Evolutionary conservation across 1,140 invertebrate genomes (phyloP), one percentile per base, ranked within the genome.

Genomic region (Macrobrachium nipponense): DNA sequence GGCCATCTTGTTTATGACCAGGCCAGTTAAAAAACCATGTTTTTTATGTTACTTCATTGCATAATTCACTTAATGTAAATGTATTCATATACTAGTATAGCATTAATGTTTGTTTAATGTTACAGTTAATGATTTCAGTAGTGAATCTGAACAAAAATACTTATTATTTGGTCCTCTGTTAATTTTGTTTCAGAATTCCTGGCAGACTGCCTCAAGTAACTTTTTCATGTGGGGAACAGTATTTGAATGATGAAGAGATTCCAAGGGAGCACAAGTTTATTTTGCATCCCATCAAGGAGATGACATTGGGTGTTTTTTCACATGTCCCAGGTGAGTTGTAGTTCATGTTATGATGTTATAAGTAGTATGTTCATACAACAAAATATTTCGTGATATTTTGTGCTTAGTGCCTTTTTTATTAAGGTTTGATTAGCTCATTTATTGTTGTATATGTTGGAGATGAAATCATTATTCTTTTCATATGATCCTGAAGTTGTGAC

Each of bases 241-340:
- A 79, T 58, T 44, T 86, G n/a, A 80, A 80, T 77, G 84, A 86
- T 64, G 75, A 70, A 66, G 80, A 70, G 72, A 96, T 97, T 90
- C 95, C 97, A n/a, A 95, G 95, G 91, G 96, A 98, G 89, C 97
- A 98, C 91, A 94, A 96, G 87, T 93, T 98, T 89, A 95, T 97
- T 90, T 95, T 98, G 51, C 96, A 96, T 1, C 95, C 95, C 81
- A 96, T 98, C 10, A 96, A 95, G 0, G 94, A 94, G 89, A 97
- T 98, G 92, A 96, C 95, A 17, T 92, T 98, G 70, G 96, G 96
- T 79, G 96, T 97, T 36, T 97, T 98, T 92, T 97, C 96, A 70
- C 96, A 64, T 15, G 70, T 80, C 62, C 36, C 75, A 59, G 51
- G 81, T 86, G 51, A 73, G 84, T 75, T 60, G 11, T 2, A 75